Base-by-base conservation (phyloP, 2,113 vertebrate genomes). In the Anas platyrhynchos region DNA sequence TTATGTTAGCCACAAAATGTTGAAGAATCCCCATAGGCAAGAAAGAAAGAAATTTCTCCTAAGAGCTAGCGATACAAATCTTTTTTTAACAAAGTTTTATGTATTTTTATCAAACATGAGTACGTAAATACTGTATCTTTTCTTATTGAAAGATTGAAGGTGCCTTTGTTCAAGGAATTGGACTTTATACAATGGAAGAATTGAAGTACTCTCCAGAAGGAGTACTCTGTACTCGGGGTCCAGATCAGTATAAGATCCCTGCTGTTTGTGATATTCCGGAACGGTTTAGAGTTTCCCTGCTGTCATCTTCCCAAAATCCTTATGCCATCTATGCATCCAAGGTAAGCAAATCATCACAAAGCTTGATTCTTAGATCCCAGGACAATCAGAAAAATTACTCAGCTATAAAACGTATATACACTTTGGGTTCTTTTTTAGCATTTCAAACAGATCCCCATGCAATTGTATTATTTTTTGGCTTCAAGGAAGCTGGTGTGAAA, bases 281-380 rank as follows among this genome's bases (percentile, higher is more conserved):
- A 56, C 91, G 93, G 26, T 97, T 99, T 61, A 98, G 98, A 55
- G 96, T 99, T 65, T 98, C 98, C 27, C 94, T 99, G 92, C 97
- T 99, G 87, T 44, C 98, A 2, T 68, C 98, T 91, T 96, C 96
- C 13, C 20, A 97, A 90, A 99, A 99, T 96, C 98, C 98, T 21
- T 93, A 98, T 34, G 98, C 98, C 78, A 99, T 99, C 97, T 99
- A 99, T 91, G 98, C 98, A 48, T 99, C 98, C 22, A 99, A 99
- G 98, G 98, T 99, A 95, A 97, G 96, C 56, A 74, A 29, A 29
- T 16, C 14, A 38, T 44, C 43, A 80, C 29, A n/a, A 34, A 13
- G 9, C 16, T 23, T 17, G 13, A 54, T 75, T 90, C 52, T 72
- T 74, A 83, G 21, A 50, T 72, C 12, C 6, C 32, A 62, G 18